These are phyloP conservation scores for Hypena proboscidalis DNA, from an alignment of 2,888 invertebrate species.

Conservation along the genomic window DNA sequence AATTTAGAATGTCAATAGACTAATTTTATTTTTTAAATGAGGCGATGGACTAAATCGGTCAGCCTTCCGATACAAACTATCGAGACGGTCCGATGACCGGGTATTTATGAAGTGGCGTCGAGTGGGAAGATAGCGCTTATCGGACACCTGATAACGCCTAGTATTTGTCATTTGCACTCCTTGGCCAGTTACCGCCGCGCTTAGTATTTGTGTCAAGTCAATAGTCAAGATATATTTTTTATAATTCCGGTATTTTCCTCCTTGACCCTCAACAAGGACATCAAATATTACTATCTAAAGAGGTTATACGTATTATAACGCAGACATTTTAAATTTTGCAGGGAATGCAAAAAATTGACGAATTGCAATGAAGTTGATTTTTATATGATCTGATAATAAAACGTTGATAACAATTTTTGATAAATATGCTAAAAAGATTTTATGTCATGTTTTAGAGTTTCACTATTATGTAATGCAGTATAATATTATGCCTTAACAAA, in stretches of 20 bases:
- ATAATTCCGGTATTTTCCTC: constrained; percentile 33
- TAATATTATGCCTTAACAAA: no score
- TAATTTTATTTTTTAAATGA: constrained; percentile 13
- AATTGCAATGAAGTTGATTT: no score
- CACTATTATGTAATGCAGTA: no score
- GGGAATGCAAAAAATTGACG: background rate
- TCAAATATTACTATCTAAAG: no score
- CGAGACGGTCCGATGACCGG: constrained; percentile 51
- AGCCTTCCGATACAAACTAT: constrained; percentile 52
- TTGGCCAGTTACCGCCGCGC: constrained; percentile 50
- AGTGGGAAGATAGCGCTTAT: constrained; percentile 69
- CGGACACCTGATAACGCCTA: constrained; percentile 70
- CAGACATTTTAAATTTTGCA: background rate
- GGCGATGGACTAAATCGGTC: constrained; percentile 23
- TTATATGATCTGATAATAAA: no score
- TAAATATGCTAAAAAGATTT: no score
- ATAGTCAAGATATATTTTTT: constrained; percentile 35
- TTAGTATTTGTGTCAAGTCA: constrained; percentile 45
- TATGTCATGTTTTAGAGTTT: no score
- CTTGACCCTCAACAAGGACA: constrained; percentile 39
- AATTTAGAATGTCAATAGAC: constrained; percentile 26
- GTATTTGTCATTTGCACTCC: constrained; percentile 72
- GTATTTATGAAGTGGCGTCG: constrained; percentile 65
- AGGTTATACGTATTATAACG: no score
- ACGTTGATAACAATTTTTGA: background rate